Conservation (phyloP, 2,113 vertebrate genomes). For the Dipodomys ordii region DNA sequence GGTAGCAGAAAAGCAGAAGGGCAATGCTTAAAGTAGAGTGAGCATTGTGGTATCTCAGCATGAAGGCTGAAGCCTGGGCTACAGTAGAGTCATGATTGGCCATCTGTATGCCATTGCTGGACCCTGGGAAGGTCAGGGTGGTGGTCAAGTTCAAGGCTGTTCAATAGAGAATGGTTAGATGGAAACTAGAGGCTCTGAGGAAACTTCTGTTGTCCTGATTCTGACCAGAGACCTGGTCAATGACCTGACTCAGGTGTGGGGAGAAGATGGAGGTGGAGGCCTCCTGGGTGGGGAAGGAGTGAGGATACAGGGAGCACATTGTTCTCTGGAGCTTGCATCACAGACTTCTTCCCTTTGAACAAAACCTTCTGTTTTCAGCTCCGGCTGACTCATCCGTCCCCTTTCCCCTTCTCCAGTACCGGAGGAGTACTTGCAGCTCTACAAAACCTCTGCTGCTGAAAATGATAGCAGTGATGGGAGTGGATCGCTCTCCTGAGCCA, state of each 20-base stretch:
- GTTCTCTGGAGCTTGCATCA: conserved; percentile 77
- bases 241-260: conserved; percentile 55
- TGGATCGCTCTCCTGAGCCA: neutral
- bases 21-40: conserved; percentile 36
- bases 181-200: conserved; percentile 31
- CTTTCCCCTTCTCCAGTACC: neutral
- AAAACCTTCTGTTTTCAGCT: conserved; percentile 77
- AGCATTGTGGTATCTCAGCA: neutral
- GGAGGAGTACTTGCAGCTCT: neutral
- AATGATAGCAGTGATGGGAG: neutral
- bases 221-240: conserved; percentile 67
- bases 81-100: neutral
- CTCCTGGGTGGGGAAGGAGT: conserved; percentile 51
- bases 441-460: neutral
- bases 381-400: conserved; percentile 57
- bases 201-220: conserved; percentile 2
- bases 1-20: neutral
- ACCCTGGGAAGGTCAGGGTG: conserved; percentile 4
- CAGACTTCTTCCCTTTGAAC: conserved; percentile 65
- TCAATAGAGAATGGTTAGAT: neutral
- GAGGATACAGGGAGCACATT: conserved; percentile 72
- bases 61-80: neutral
- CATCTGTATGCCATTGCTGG: neutral
- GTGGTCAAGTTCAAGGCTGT: neutral
- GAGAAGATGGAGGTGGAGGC: conserved; percentile 45